Percentiles rank a stretch among this genome's conserved stretches.
Conservation (phyloP, 2,888 invertebrate genomes). For the Eristalinus sepulchralis region DNA sequence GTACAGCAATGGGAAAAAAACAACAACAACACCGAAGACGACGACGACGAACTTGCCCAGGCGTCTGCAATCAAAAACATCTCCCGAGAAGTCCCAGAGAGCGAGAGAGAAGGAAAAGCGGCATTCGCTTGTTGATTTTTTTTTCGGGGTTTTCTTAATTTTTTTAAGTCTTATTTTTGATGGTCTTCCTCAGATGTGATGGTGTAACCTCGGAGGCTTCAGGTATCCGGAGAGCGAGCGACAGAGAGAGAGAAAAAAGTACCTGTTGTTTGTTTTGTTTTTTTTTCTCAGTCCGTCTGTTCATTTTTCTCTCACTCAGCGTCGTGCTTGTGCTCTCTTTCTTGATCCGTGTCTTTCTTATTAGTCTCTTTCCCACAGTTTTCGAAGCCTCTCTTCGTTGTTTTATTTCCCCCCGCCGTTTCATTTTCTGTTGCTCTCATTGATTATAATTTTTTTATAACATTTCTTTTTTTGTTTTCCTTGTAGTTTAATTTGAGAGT, state of each 20-base stretch:
- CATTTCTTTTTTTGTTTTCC: conserved; percentile 2
- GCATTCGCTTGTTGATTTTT: not conserved
- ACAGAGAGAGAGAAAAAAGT: conserved; percentile 46
- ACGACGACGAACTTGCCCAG: conserved; percentile 46
- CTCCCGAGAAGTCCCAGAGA: too few relatives aligned
- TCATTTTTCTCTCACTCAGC: conserved; percentile 7
- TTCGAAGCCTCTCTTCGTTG: not conserved
- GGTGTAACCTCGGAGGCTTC: conserved; percentile 3
- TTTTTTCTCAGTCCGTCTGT: conserved; percentile 23
- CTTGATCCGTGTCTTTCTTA: not conserved
- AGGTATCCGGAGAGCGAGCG: conserved; percentile 1
- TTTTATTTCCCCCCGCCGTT: conserved; percentile 3
- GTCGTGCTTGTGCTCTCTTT: conserved; percentile 15
- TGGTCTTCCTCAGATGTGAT: conserved; percentile 16
- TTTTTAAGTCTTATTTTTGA: not conserved
- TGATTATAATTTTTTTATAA: conserved; percentile 41
- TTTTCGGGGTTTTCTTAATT: conserved; percentile 2
- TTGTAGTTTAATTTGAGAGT: conserved; percentile 34
- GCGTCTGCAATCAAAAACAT: conserved; percentile 62
- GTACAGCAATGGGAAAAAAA: conserved; percentile 1
- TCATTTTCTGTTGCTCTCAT: conserved; percentile 37
- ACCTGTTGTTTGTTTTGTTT: conserved; percentile 56
- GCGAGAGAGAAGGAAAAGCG: conserved; percentile 61
- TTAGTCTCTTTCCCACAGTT: conserved; percentile 34
- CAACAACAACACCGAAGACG: conserved; percentile 16